Evolutionary conservation across 37 sponge, comb jelly and placozoan genomes (phyloP), one percentile per base, ranked within the genome.

Genomic region (Cladorhizidae sp.): DNA sequence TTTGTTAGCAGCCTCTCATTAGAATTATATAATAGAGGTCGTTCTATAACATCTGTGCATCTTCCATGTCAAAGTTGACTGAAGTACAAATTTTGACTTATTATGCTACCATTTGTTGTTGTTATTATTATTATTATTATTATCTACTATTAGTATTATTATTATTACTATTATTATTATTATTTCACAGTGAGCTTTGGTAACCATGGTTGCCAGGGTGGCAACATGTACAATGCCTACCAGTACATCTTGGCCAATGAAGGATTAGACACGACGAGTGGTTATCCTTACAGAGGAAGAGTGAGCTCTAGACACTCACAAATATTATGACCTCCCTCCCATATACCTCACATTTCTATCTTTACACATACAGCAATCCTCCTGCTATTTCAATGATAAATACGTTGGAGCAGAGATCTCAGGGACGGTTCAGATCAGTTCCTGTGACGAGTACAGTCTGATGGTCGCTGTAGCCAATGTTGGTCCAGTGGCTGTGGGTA

Each of bases 161-260:
- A n/a, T n/a, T n/a, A n/a, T n/a, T n/a, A n/a, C n/a, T n/a, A n/a
- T n/a, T n/a, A n/a, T n/a, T n/a, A n/a, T n/a, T n/a, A n/a, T n/a
- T 50, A 50, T 11, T 12, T 28, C 56, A 32, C 72, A 85, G 85
- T 85, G 9, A 33, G 78, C 12, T 91, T 80, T 56, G 92, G 94
- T 18, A 93, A 97, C 81, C 82, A 92, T 68, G 93, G 93, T 22
- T 95, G 93, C 51, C 42, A 83, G 38, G 96, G 93, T n/a, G 96
- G 93, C 3, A 74, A 85, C 70, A 89, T 86, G 83, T 73, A 92
- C 79, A 55, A 86, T 40, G 71, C 87, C 51, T 86, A 80, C 72
- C 64, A 88, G 32, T 95, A 95, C 75, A 51, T 95, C 26, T 56
- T 93, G 23, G 57, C 73, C 31, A 88, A 91, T 83, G 91, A 67